Evolutionary conservation across 1,140 invertebrate species (phyloP).

Genomic region (Magallana angulata): DNA sequence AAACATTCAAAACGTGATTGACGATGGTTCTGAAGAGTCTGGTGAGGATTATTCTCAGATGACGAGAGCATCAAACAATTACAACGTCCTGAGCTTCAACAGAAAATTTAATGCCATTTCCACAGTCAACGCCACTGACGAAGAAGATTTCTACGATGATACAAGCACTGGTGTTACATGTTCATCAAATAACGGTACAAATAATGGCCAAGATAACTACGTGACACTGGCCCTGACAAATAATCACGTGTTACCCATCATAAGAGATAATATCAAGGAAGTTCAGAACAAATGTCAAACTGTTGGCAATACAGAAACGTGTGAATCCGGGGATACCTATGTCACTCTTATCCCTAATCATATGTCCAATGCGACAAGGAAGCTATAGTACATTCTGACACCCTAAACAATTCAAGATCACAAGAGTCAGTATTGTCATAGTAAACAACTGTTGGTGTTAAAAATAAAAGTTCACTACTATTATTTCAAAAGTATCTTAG

Average conservation of each 20-base stretch:
- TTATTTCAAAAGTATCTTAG: too few species aligned
- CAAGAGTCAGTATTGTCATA: too few species aligned
- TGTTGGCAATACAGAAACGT: neutral
- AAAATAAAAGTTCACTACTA: too few species aligned
- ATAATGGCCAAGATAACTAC: neutral
- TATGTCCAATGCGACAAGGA: too few species aligned
- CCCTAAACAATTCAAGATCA: too few species aligned
- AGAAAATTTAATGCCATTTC: neutral
- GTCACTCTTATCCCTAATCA: too few species aligned
- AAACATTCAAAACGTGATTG: neutral
- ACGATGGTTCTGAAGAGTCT: neutral
- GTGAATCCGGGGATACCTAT: neutral
- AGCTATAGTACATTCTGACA: too few species aligned
- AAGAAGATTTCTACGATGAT: conserved; percentile 5
- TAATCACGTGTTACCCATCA: neutral
- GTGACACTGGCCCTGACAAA: neutral
- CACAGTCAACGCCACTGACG: neutral
- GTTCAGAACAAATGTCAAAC: neutral
- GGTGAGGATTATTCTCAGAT: neutral
- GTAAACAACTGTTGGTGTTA: too few species aligned
- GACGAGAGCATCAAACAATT: neutral
- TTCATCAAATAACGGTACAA: neutral
- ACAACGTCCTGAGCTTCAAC: conserved; percentile 1
- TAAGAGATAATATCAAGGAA: neutral
- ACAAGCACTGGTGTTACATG: neutral